Conservation (phyloP, 2,797 vertebrate species). For the Pseudochirops cupreus region DNA sequence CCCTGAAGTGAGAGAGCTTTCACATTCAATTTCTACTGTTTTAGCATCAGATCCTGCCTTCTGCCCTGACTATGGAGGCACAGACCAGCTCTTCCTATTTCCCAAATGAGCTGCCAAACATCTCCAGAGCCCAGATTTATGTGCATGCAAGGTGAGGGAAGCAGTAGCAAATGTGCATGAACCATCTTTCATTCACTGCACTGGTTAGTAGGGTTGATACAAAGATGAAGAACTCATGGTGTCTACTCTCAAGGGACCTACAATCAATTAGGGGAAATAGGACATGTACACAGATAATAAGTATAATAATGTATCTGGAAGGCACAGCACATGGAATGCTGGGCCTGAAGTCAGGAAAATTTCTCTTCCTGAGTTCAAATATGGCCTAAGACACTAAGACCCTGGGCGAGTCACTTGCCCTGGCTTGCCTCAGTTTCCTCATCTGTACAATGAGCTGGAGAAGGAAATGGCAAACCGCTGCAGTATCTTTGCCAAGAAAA, state of each 20-base stretch:
- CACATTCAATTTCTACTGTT: constrained; percentile 58
- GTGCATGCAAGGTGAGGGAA: not conserved
- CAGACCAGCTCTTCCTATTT: not conserved
- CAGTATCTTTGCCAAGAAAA: not conserved
- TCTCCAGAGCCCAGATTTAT: not conserved
- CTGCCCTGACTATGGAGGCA: constrained; percentile 18
- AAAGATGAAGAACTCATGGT: not conserved
- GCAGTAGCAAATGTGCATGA: not conserved
- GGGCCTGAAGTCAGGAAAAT: not conserved
- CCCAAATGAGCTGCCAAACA: not conserved
- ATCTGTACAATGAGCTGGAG: not conserved
- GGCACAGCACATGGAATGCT: not conserved
- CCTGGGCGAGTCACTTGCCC: not conserved
- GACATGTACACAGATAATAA: not conserved
- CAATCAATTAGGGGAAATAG: not conserved
- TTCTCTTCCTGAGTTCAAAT: not conserved
- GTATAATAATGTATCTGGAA: not conserved
- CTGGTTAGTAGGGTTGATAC: not conserved
- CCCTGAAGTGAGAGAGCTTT: constrained; percentile 9
- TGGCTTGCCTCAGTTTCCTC: not conserved
- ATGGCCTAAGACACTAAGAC: not conserved
- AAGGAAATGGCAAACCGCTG: not conserved
- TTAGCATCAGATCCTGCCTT: constrained; percentile 34
- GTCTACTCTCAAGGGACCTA: not conserved
- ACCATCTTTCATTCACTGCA: not conserved